Base-by-base conservation (phyloP, 1,140 invertebrate species). In the Heterodera schachtii region DNA sequence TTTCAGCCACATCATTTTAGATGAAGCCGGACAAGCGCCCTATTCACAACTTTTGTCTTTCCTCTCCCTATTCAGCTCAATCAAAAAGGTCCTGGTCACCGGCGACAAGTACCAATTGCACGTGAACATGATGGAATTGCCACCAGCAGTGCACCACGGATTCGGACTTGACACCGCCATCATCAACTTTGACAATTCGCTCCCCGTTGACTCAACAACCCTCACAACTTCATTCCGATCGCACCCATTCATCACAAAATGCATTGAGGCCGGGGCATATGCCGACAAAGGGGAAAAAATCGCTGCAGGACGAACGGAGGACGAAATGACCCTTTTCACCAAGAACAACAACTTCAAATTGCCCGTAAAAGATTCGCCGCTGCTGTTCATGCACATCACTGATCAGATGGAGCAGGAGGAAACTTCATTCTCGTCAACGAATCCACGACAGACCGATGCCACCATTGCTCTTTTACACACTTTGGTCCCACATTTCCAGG, bases 201-300 rank as follows among this genome's bases (percentile, higher is more conserved):
- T 31, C 3, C 19, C 46, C 0, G 73, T 74, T 7, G 73, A 74
- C 11, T 21, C 5, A 11, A 74, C 73, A 2, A 43, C 31, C 0
- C 11, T 74, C 19, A 21, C 46, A 31, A 43, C 21, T 2, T 21
- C 19, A n/a, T 74, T 49, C 41, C 6, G 73, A 7, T 41, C 21
- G 0, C 73, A 74, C 31, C 73, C 73, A 43, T 3, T 8, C 13
- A 46, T 74, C n/a, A 74, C 73, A 6, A 9, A 43, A 44, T 74
- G 73, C 41, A 74, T 74, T 74, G 46, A 74, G 8, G 73, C n/a
- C 6, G 73, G 21, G 0, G 31, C 73, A 21, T 74, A 74, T 11
- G 73, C 73, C 0, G 21, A 19, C 0, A 19, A 74, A 9, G 73
- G 73, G 3, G 19, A 41, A 41, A 5, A 31, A 43, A 8, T 74